Base-by-base conservation (phyloP, 2,797 vertebrate genomes). In the Schizopygopsis malacanthus region DNA sequence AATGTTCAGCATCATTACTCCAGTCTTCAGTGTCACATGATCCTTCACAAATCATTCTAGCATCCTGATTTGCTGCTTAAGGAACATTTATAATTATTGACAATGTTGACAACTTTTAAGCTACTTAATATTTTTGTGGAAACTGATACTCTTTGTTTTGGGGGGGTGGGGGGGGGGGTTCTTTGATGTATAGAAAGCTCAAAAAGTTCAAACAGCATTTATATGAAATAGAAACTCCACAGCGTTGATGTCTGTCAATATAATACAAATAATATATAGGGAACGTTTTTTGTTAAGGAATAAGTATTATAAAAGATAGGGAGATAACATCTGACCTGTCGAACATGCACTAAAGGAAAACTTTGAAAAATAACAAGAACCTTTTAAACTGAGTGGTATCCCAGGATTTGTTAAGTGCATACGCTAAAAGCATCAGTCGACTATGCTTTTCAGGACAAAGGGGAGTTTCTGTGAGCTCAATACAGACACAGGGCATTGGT, bases 321-420 rank as follows among this genome's bases (percentile, higher is more conserved):
- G 13, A n/a, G 59, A 45, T 7, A 52, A 22, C 16, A 47, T 76
- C 18, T n/a, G 65, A 85, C 76, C 50, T 8, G 59, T 83, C 25
- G 1, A 43, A 39, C 25, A 75, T 39, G 22, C 11, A 61, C 61
- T 45, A 41, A 45, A 41, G 18, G 13, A 77, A 65, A 9, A 0
- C 25, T 76, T 73, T 71, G 67, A 82, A 43, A 43, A 71, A 82
- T 61, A 83, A 59, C 54, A 73, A 70, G 79, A 81, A 25, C 72
- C 73, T 78, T 69, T 78, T 83, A 75, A 75, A 75, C 56, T 63
- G 82, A 83, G 56, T 76, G 61, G 37, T 25, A 47, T 71, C 63
- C 0, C 1, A 54, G 50, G 65, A 71, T 85, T 79, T 85, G 39
- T 67, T 50, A 76, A 61, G 56, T 76, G 67, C 43, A 33, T 47